Base-by-base conservation (phyloP, 2,797 vertebrate species). In the Oreochromis mossambicus region DNA sequence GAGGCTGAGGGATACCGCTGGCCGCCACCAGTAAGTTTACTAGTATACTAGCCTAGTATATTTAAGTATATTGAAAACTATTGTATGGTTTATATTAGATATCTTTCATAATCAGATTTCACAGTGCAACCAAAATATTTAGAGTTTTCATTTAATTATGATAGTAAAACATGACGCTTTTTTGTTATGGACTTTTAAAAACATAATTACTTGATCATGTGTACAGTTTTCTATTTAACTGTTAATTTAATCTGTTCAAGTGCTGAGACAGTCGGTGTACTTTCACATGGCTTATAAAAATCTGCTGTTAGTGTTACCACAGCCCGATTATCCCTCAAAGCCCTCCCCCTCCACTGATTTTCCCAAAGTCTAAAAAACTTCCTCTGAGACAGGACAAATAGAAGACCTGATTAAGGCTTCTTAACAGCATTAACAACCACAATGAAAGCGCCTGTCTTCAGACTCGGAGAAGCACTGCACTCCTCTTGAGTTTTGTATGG, bases 331-430 rank as follows among this genome's bases (percentile, higher is more conserved):
- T 63, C 63, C 21, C 12, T 32, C 9, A 11, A 2, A 50, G 13
- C 26, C 34, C 41, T 29, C 8, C 4, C 24, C 36, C 11, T 8
- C 61, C 36, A n/a, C 7, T 0, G 36, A 68, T 43, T 32, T 41
- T 50, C 13, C 11, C 9, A 9, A 15, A 21, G 86, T 86, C 81
- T 76, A 19, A 56, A 24, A 78, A 81, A 80, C 73, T 73, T 87
- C 79, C 85, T 79, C 52, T 48, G 46, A 85, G 76, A 88, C 52
- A 4, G 48, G 63, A 78, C 58, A 66, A 85, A 82, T 70, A 55
- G 24, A 24, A 81, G 46, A 86, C 81, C 50, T 83, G 78, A 91
- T 88, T 81, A 87, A 15, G 21, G 77, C 80, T 51, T 15, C 41
- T 61, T 63, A 85, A 90, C 15, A 0, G n/a, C 80, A 85, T 90